Evolutionary conservation across 2,888 invertebrate genomes (phyloP).

Genomic region (Calliscelio sp.): DNA sequence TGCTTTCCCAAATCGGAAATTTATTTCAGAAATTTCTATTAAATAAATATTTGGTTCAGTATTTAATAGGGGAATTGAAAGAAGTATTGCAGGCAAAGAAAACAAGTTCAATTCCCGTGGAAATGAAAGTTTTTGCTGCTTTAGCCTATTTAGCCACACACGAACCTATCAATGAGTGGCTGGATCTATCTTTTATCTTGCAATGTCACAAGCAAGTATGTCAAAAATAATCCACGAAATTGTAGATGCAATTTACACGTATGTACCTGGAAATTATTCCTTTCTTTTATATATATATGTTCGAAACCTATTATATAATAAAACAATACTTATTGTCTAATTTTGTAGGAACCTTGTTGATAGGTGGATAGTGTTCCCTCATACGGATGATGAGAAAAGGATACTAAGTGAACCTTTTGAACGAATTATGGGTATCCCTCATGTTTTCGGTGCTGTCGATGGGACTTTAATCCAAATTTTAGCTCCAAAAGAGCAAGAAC

Average conservation of each 20-base stretch:
- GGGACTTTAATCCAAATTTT: background rate
- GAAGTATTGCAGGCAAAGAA: background rate
- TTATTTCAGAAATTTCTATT: constrained; percentile 7
- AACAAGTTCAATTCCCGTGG: background rate
- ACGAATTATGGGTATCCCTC: background rate
- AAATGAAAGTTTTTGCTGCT: constrained; percentile 11
- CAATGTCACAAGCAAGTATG: no score
- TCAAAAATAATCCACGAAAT: no score
- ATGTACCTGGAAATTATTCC: no score
- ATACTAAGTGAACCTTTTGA: background rate
- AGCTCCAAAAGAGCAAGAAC: constrained; percentile 3
- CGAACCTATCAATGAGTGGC: no score
- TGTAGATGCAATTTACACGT: no score
- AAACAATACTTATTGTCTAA: no score
- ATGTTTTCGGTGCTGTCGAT: constrained; percentile 5
- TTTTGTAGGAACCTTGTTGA: background rate
- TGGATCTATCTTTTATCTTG: no score
- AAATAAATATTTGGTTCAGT: constrained; percentile 4
- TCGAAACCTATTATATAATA: no score
- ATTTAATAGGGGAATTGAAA: background rate
- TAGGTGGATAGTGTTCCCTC: background rate
- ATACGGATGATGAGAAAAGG: background rate
- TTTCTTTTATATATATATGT: no score
- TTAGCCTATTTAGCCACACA: background rate
- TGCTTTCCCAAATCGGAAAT: background rate